A percentile compares a stretch with the other conserved stretches of the same genome.
Evolutionary conservation across 2,797 vertebrate genomes (phyloP).

Genomic region (Hafferia zeledoni): DNA sequence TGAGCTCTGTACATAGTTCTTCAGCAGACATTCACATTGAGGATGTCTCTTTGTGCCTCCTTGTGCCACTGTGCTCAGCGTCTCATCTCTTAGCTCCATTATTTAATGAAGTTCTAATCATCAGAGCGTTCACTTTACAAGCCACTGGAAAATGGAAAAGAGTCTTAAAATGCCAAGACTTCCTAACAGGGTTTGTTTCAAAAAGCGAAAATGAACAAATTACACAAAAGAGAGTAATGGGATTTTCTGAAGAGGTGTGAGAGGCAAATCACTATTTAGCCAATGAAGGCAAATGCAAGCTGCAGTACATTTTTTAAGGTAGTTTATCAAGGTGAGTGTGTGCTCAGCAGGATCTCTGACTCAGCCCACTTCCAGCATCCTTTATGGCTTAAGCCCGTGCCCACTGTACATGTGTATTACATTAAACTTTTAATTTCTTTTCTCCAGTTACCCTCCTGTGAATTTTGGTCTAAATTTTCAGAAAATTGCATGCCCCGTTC

Average conservation of each 20-base stretch:
- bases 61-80: not conserved
- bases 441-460: not conserved
- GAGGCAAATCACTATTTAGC: not conserved
- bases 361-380: not conserved
- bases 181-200: not conserved
- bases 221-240: not conserved
- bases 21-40: accelerated
- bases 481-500: not conserved
- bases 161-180: not conserved
- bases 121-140: not conserved
- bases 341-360: not conserved
- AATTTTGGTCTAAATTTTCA: not conserved
- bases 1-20: not conserved
- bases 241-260: not conserved
- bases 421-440: conserved; percentile 5
- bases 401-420: not conserved
- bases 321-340: not conserved
- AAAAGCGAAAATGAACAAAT: not conserved
- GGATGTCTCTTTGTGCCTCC: not conserved
- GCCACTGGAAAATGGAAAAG: not conserved
- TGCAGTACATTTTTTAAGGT: not conserved
- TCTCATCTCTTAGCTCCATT: not conserved
- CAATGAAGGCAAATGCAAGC: not conserved
- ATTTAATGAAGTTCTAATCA: not conserved
- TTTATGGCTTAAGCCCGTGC: not conserved